Evolutionary conservation across 23 tunicate genomes (phyloP).

Genomic region (Corella eumyota): DNA sequence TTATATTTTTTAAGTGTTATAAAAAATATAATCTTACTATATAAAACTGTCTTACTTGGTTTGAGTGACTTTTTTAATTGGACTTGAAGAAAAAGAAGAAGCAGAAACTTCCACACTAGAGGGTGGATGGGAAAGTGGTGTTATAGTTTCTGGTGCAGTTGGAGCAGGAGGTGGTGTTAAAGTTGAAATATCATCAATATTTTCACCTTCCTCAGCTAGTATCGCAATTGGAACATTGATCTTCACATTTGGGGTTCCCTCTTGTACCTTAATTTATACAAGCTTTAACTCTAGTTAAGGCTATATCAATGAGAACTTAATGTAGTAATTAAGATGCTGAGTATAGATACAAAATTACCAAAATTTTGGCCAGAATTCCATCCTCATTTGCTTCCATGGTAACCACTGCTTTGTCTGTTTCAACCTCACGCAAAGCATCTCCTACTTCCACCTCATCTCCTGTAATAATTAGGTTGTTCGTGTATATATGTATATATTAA

Average conservation of each 20-base stretch:
- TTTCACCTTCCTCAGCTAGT: constrained; percentile 70
- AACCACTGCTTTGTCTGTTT: constrained; percentile 91
- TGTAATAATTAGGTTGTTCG: not conserved
- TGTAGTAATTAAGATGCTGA: not conserved
- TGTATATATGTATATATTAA: no score
- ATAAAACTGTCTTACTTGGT: no score
- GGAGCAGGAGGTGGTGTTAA: constrained; percentile 7
- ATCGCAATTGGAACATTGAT: constrained; percentile 62
- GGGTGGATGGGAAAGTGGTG: not conserved
- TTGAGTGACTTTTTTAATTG: constrained; percentile 1
- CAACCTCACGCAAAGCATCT: constrained; percentile 88
- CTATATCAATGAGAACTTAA: not conserved
- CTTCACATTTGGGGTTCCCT: constrained; percentile 52
- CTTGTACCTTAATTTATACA: constrained; percentile 18
- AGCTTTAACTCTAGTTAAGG: not conserved
- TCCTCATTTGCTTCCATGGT: constrained; percentile 78
- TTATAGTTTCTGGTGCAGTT: not conserved
- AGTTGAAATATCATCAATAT: constrained; percentile 14
- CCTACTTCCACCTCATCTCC: constrained; percentile 70
- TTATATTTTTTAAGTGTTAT: no score
- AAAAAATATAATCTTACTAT: no score
- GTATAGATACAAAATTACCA: constrained; percentile 7
- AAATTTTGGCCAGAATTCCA: constrained; percentile 66
- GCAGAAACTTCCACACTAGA: constrained; percentile 4
- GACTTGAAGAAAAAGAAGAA: not conserved